Conservation (phyloP, 2,113 vertebrate species). For the Sterrhoptilus dennistouni region DNA sequence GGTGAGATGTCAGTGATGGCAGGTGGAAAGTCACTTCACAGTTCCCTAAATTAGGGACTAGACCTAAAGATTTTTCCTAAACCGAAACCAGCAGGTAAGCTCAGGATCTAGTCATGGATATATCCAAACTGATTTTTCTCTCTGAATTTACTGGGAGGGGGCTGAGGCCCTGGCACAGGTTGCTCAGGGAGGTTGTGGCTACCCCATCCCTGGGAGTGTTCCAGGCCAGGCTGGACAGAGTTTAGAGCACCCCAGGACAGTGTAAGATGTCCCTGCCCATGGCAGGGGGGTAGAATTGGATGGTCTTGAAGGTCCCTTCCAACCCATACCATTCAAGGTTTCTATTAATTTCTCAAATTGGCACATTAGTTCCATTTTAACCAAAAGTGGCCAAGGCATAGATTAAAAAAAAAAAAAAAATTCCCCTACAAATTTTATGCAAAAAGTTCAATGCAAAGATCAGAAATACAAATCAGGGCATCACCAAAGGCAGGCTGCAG, state of each 20-base stretch:
- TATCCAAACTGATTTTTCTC: background rate
- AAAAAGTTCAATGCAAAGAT: background rate
- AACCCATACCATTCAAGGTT: background rate
- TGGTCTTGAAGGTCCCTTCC: background rate
- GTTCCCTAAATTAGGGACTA: background rate
- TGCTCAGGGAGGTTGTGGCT: background rate
- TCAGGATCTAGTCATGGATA: background rate
- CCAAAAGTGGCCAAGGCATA: background rate
- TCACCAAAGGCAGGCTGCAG: background rate
- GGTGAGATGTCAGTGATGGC: background rate
- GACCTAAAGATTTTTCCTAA: background rate
- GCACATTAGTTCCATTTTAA: background rate
- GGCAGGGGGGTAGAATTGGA: accelerated
- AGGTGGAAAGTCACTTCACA: background rate
- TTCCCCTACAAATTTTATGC: background rate
- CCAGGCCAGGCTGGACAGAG: accelerated
- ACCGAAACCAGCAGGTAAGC: background rate
- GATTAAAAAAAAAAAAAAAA: background rate
- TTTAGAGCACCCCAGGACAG: background rate
- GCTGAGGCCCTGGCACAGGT: no score
- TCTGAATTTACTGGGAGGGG: background rate
- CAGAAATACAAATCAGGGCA: background rate
- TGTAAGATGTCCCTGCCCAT: background rate
- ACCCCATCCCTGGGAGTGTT: accelerated
- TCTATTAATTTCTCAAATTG: background rate